Evolutionary conservation across 2,113 vertebrate genomes (phyloP).

Genomic region (Crotalus horridus): DNA sequence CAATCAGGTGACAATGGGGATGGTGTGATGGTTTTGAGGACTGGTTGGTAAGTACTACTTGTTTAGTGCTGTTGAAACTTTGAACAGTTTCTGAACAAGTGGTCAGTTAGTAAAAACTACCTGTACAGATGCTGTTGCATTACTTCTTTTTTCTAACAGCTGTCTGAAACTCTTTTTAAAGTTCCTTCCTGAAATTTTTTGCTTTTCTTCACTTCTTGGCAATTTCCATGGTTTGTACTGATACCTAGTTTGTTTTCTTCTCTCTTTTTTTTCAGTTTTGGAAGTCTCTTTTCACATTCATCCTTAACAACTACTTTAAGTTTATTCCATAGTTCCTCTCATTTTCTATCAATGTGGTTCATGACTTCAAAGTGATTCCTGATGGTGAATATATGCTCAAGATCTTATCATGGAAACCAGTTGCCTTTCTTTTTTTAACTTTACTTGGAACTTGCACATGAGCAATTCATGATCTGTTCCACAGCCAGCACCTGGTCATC

Average conservation of each 20-base stretch:
- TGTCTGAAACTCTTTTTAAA: neutral
- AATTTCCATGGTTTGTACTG: neutral
- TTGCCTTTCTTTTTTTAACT: no score
- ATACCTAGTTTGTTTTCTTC: neutral
- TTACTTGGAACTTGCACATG: no score
- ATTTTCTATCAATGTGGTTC: no score
- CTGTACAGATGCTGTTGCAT: neutral
- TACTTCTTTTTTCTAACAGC: no score
- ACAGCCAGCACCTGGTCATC: no score
- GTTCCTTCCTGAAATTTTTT: neutral
- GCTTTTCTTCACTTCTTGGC: neutral
- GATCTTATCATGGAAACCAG: no score
- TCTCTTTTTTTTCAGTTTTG: neutral
- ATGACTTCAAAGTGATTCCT: no score
- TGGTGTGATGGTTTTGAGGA: neutral
- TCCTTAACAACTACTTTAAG: neutral
- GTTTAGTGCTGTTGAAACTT: neutral
- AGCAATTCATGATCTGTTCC: no score
- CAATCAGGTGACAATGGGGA: neutral
- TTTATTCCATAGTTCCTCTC: neutral
- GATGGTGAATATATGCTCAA: no score
- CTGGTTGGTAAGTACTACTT: neutral
- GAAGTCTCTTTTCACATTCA: neutral
- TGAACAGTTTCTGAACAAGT: neutral
- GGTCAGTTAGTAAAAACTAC: neutral